These are phyloP conservation scores for Edolisoma coerulescens DNA, from an alignment of 2,113 vertebrate genomes.

Conservation along the genomic window DNA sequence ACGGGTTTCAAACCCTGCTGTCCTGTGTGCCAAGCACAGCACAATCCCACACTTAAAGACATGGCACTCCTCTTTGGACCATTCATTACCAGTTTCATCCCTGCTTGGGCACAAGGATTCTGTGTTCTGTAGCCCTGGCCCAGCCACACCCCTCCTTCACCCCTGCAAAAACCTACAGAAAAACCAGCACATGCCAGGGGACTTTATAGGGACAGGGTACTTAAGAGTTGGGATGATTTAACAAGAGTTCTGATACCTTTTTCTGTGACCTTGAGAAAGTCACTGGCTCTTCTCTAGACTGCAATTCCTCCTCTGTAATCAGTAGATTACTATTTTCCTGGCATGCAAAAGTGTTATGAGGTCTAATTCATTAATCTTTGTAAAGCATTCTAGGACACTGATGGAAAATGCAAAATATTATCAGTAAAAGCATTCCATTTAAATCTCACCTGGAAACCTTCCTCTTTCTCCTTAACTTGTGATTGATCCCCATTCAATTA, in stretches of 20 bases:
- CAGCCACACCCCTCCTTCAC: not conserved
- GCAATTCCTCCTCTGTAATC: not conserved
- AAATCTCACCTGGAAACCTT: conserved; percentile 33
- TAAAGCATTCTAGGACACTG: not conserved
- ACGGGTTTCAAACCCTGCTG: not conserved
- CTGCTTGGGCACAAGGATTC: not conserved
- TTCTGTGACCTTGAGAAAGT: not conserved
- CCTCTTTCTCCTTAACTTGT: not conserved
- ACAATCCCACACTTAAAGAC: accelerated
- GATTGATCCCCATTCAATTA: not conserved
- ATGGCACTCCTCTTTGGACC: accelerated
- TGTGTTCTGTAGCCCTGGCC: not conserved
- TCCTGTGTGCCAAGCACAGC: accelerated
- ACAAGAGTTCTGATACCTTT: not conserved
- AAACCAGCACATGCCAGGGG: not conserved
- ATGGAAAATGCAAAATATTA: conserved; percentile 18
- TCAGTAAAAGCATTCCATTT: not conserved
- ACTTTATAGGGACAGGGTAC: not conserved
- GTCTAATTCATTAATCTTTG: conserved; percentile 1
- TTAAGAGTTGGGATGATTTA: not conserved
- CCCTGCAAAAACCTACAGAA: not conserved
- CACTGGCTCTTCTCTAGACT: not conserved
- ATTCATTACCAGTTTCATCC: not conserved
- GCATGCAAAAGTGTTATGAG: not conserved
- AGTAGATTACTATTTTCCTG: not conserved